Conservation (phyloP, 2,113 vertebrate species). For the Ptyas mucosa region DNA sequence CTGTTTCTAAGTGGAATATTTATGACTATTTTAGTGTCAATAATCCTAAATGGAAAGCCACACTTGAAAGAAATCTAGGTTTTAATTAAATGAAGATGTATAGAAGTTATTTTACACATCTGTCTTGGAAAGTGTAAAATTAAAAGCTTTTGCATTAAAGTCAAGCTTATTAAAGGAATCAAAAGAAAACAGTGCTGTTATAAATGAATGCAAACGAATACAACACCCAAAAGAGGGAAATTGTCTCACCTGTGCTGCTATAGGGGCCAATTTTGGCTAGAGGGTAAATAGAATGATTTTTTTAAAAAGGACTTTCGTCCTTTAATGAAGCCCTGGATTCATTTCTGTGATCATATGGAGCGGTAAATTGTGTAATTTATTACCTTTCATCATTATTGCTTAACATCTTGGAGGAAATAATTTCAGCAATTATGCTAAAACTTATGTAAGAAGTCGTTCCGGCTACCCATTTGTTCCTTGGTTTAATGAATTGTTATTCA, state of each 20-base stretch:
- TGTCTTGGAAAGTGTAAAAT: slow-evolving; percentile 26
- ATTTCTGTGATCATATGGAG: slow-evolving; percentile 7
- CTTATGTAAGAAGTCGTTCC: not conserved
- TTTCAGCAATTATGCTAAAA: not conserved
- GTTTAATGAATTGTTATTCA: not conserved
- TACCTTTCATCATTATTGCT: slow-evolving; percentile 33
- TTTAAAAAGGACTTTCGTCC: slow-evolving; percentile 41
- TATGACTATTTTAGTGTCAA: slow-evolving; percentile 38
- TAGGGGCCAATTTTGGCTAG: slow-evolving; percentile 11
- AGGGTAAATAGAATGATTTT: not conserved
- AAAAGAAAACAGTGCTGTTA: slow-evolving; percentile 4
- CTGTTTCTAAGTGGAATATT: slow-evolving; percentile 44
- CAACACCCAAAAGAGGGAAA: slow-evolving; percentile 18
- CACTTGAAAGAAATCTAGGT: slow-evolving; percentile 22
- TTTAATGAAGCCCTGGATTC: slow-evolving; percentile 34
- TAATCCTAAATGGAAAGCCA: slow-evolving; percentile 45
- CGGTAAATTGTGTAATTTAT: slow-evolving; percentile 3
- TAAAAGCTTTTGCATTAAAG: slow-evolving; percentile 26
- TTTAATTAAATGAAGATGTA: slow-evolving; percentile 53
- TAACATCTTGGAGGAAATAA: slow-evolving; percentile 20
- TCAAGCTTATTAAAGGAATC: not conserved
- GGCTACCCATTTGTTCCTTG: not conserved
- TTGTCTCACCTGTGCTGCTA: slow-evolving; percentile 26
- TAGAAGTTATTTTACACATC: slow-evolving; percentile 23
- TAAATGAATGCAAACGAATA: slow-evolving; percentile 35